Conservation (phyloP, 2,113 vertebrate species). For the Pterocles burchelli region DNA sequence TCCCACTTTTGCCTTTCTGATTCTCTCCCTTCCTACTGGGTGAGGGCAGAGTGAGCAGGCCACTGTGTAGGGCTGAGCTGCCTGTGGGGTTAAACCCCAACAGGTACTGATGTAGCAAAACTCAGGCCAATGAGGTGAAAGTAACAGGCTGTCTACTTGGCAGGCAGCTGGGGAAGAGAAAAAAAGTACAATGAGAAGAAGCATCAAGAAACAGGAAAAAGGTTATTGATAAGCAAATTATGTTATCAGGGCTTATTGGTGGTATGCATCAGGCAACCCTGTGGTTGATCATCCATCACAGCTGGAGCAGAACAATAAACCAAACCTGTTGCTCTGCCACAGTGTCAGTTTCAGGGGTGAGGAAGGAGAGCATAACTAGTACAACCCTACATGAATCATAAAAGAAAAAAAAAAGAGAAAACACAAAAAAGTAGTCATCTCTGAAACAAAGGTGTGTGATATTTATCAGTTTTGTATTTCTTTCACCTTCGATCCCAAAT, state of each 20-base stretch:
- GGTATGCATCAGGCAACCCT: background rate
- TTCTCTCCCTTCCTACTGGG: background rate
- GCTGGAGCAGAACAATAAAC: background rate
- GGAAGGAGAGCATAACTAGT: background rate
- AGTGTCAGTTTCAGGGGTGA: background rate
- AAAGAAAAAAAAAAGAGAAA: background rate
- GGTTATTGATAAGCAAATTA: background rate
- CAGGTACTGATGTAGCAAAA: background rate
- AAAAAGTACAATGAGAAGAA: background rate
- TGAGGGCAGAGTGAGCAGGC: background rate
- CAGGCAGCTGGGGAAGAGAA: background rate
- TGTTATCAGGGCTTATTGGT: background rate
- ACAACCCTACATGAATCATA: background rate
- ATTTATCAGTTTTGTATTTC: background rate
- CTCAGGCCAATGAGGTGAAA: background rate
- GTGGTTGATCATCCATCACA: background rate
- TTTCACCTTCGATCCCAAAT: background rate
- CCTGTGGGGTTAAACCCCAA: background rate
- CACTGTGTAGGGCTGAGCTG: background rate
- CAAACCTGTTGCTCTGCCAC: background rate
- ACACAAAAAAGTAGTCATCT: background rate
- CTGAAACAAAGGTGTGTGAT: background rate
- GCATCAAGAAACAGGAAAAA: background rate
- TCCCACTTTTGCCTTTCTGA: background rate
- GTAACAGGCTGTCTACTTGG: background rate